These are phyloP conservation scores for Cygnus olor DNA, from an alignment of 2,797 vertebrate genomes.

Conservation along the genomic window DNA sequence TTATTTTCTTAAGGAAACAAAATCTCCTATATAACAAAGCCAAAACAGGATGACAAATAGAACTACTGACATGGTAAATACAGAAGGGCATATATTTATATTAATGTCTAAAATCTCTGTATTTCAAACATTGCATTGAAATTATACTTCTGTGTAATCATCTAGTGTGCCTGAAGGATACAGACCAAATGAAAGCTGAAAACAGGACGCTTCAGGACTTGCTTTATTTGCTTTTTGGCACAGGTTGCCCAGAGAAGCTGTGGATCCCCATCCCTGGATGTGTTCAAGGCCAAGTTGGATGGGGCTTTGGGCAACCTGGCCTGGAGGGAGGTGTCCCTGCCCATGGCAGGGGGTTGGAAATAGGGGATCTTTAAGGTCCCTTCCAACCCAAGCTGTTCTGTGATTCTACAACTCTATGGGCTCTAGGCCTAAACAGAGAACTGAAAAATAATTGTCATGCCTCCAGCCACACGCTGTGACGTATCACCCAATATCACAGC, in stretches of 20 bases:
- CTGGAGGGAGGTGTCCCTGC: no score
- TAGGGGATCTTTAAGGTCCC: no score
- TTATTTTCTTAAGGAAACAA: not conserved
- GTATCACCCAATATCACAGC: accelerated
- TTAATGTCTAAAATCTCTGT: not conserved
- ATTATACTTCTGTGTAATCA: not conserved
- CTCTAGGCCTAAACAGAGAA: not conserved
- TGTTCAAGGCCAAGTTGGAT: no score
- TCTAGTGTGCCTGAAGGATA: not conserved
- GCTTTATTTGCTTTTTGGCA: not conserved
- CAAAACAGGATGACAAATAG: not conserved
- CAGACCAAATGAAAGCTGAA: not conserved
- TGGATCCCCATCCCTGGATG: no score
- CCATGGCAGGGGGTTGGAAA: no score
- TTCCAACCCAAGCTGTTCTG: no score
- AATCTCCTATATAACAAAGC: not conserved
- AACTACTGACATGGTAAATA: not conserved
- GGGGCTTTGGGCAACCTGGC: no score
- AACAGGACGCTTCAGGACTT: not conserved
- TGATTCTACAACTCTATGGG: no score
- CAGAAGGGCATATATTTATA: not conserved
- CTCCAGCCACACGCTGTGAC: not conserved
- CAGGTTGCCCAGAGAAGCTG: no score
- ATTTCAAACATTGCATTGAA: not conserved
- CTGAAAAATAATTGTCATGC: not conserved